A percentile compares a stretch with the other conserved stretches of the same genome.
phyloP scores from a whole-genome alignment of 2,888 invertebrate species.

The Leuctra nigra region DNA sequence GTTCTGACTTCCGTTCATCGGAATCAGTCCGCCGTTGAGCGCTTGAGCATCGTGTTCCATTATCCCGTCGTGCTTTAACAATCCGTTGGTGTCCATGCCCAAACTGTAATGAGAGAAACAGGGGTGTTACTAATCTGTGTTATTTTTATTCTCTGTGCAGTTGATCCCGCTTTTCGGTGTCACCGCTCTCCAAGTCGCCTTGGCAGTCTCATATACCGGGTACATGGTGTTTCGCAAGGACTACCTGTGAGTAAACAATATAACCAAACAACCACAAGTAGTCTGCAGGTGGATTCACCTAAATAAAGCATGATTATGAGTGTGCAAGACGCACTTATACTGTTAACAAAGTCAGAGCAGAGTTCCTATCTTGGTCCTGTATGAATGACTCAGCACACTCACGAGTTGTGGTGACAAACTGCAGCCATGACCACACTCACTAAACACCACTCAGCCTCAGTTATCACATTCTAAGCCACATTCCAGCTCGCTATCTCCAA shows the following conservation, averaged over 20 bases:
- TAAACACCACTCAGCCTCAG: too few relatives aligned
- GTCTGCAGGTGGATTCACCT: too few relatives aligned
- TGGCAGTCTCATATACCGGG: constrained; percentile 22
- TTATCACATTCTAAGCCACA: too few relatives aligned
- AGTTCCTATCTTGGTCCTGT: too few relatives aligned
- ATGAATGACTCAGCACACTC: too few relatives aligned
- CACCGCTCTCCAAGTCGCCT: constrained; percentile 22
- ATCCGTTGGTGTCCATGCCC: constrained; percentile 41
- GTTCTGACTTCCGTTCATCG: constrained; percentile 40
- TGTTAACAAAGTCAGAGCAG: too few relatives aligned
- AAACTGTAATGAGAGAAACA: constrained; percentile 38
- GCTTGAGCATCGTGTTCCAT: constrained; percentile 45
- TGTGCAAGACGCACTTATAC: too few relatives aligned
- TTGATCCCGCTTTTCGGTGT: constrained; percentile 31
- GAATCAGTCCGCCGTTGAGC: constrained; percentile 38
- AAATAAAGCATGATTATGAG: background rate
- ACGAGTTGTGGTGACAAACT: too few relatives aligned
- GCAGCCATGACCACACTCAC: too few relatives aligned
- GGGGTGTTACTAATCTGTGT: background rate
- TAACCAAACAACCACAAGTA: too few relatives aligned
- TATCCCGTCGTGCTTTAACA: constrained; percentile 13
- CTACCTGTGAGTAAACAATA: constrained; percentile 27
- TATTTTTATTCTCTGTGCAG: constrained; percentile 35
- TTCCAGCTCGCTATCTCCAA: too few relatives aligned
- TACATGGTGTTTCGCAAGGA: constrained; percentile 23